A percentile compares a stretch with the other conserved stretches of the same genome.
Conservation (phyloP, 2,113 vertebrate genomes). For the Cryptoleucopteryx plumbea region DNA sequence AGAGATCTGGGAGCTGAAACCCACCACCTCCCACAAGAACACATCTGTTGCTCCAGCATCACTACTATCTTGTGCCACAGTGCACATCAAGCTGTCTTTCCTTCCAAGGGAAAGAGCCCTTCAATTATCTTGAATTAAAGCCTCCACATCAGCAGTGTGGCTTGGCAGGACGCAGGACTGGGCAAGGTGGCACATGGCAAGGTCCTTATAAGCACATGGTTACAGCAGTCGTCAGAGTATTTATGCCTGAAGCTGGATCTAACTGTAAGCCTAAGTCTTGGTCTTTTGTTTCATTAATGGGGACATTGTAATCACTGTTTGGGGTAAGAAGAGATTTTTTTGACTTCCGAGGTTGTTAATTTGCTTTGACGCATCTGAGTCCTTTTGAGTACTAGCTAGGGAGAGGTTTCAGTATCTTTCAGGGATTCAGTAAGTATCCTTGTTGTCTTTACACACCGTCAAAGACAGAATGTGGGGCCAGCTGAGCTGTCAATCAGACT, state of each 20-base stretch:
- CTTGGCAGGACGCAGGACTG: neutral
- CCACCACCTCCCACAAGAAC: neutral
- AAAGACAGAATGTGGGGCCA: neutral
- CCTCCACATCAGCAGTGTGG: neutral
- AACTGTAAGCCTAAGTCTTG: neutral
- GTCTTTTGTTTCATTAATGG: neutral
- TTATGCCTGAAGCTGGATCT: neutral
- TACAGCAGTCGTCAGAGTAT: neutral
- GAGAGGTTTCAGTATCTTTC: neutral
- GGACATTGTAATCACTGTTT: neutral
- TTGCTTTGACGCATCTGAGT: neutral
- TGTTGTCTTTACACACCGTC: neutral
- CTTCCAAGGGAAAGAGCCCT: neutral
- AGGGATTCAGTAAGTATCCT: neutral
- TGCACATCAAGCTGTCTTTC: neutral
- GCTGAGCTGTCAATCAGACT: neutral
- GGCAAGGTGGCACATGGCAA: neutral
- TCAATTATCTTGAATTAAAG: neutral
- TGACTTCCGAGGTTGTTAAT: neutral
- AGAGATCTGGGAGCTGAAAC: neutral
- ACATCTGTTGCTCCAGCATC: neutral
- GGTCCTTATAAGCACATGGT: neutral
- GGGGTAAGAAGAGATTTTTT: neutral
- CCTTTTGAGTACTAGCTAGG: neutral
- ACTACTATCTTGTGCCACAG: neutral